Evolutionary conservation across 2,797 vertebrate species (phyloP), one percentile per base, ranked within the genome.

Genomic region (Perodicticus potto): DNA sequence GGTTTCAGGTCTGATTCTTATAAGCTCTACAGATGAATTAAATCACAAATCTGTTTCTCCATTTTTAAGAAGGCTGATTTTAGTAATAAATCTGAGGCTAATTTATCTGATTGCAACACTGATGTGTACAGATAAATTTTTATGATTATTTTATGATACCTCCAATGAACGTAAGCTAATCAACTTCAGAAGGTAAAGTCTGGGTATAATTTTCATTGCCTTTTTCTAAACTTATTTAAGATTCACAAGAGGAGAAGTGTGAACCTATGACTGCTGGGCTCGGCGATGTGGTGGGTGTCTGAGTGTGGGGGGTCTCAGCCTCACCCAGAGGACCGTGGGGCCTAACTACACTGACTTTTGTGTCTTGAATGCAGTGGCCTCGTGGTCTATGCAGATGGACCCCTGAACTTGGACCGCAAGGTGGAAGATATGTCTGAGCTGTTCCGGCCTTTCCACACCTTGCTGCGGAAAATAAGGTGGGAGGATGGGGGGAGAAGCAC

Each of bases 391-490:
- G 99, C 99, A 0, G 99, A 99, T 69, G 99, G 99, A 97, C 99
- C 99, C 80, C 98, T 99, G 97, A 99, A 99, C 98, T 98, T 99
- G 96, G 99, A 99, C 95, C 99, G 99, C 96, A 99, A 99, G 98
- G 98, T 99, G 80, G 99, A 99, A 97, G 99, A 99, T 98, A 99
- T 99, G 99, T 99, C 99, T 16, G 99, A 99, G 97, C 99, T 99
- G 95, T 99, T 99, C 98, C 99, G 99, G 94, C 99, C 99, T 93
- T 99, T 99, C 98, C 99, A 99, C 97, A 99, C 99, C 45, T 98
- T 99, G 98, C 98, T 99, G 76, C 99, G 99, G 98, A 99, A 99
- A 98, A 99, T 99, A 98, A 99, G 99, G 99, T 99, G 25, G 3
- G 0, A 3, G 0, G 4, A 5, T 1, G 1, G 4, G 17, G n/a